Evolutionary conservation across 1,140 invertebrate genomes (phyloP).

Genomic region (Acromyrmex charruanus): DNA sequence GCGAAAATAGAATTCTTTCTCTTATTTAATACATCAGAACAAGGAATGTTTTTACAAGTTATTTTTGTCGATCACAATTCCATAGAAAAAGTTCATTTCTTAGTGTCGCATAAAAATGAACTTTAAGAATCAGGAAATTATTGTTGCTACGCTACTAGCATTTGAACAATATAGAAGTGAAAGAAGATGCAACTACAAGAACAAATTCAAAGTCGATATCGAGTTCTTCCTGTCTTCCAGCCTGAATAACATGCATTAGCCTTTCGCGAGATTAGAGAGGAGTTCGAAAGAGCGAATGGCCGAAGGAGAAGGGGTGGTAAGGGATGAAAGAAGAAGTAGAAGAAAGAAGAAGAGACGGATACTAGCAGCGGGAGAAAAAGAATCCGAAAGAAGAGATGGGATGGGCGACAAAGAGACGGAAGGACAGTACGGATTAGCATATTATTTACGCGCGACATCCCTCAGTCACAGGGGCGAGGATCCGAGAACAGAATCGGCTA

Average conservation of each 20-base stretch:
- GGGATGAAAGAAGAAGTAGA: conserved; percentile 29
- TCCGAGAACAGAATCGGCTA: conserved; percentile 80
- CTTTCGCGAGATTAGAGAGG: conserved; percentile 73
- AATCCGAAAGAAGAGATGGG: conserved; percentile 36
- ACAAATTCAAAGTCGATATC: conserved; percentile 73
- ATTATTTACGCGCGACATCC: conserved; percentile 83
- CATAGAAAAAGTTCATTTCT: background rate
- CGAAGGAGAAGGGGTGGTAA: background rate
- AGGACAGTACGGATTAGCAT: conserved; percentile 81
- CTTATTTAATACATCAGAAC: background rate
- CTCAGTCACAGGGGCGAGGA: conserved; percentile 66
- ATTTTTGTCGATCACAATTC: background rate
- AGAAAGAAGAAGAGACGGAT: conserved; percentile 29
- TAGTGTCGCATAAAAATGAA: conserved; percentile 25
- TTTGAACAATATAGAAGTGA: background rate
- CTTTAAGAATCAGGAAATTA: conserved; percentile 22
- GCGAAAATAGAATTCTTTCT: no score
- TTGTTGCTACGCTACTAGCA: background rate
- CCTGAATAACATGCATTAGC: conserved; percentile 75
- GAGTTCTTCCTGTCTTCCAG: conserved; percentile 50
- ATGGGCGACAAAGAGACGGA: conserved; percentile 56
- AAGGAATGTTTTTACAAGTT: background rate
- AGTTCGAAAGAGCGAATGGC: conserved; percentile 42
- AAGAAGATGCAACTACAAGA: conserved; percentile 17
- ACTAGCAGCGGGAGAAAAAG: conserved; percentile 39